Percentiles rank a stretch among this genome's conserved stretches.
Conservation (phyloP, 2,113 vertebrate genomes). For the Sylvia atricapilla region DNA sequence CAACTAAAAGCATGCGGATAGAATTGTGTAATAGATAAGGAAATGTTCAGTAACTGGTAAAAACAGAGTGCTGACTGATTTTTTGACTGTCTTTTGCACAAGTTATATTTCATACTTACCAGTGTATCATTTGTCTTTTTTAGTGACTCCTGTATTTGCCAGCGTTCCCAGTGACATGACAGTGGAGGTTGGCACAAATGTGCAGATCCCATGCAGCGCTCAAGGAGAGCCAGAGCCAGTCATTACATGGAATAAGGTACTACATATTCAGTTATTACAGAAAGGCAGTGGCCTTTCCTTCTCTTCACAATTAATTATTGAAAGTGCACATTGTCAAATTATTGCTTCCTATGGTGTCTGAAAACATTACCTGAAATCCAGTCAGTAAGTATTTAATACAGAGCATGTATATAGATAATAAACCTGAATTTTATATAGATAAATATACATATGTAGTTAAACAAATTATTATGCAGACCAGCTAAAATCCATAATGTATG, state of each 20-base stretch:
- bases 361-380: background rate
- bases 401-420: background rate
- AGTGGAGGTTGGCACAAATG: conserved; percentile 89
- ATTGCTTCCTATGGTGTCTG: background rate
- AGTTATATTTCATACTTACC: background rate
- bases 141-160: conserved; percentile 95
- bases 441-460: background rate
- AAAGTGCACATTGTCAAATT: background rate
- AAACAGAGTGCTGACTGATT: background rate
- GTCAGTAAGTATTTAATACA: background rate
- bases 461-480: background rate
- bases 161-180: conserved; percentile 91
- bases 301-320: background rate
- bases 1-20: background rate
- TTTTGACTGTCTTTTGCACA: background rate
- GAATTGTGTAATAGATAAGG: background rate
- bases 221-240: conserved; percentile 91
- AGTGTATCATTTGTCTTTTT: background rate
- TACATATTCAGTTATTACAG: background rate
- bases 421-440: background rate
- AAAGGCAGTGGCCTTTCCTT: background rate
- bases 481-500: background rate
- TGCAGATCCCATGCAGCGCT: conserved; percentile 93
- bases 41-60: background rate
- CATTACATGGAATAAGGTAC: conserved; percentile 99